A percentile compares a stretch with the other conserved stretches of the same genome.
phyloP scores from a whole-genome alignment of 2,113 vertebrate species.

The Patagioenas fasciata region DNA sequence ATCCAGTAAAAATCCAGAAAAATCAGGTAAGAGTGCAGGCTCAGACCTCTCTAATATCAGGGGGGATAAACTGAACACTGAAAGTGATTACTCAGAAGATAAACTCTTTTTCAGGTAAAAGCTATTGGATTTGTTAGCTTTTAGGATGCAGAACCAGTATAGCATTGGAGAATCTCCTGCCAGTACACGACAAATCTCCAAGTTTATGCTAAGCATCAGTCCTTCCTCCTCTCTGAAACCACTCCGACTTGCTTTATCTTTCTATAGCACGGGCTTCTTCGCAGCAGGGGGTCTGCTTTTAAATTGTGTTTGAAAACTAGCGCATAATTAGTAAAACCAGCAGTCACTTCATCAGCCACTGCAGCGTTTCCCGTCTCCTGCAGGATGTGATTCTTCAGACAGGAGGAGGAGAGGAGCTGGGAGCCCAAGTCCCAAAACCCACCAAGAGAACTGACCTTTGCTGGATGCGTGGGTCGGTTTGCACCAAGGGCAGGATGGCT shows the following conservation, averaged over 20 bases:
- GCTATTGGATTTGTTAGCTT: slow-evolving; percentile 3
- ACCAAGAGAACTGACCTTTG: slow-evolving; percentile 82
- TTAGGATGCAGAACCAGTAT: background rate
- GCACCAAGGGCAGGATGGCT: slow-evolving; percentile 93
- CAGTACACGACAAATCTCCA: background rate
- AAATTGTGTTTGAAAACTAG: background rate
- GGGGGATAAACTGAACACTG: slow-evolving; percentile 13
- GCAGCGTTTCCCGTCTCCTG: background rate
- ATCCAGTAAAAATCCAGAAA: background rate
- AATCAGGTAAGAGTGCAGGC: background rate
- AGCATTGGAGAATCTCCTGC: background rate
- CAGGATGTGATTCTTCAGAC: accelerated
- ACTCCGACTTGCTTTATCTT: slow-evolving; percentile 11
- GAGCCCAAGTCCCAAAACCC: background rate
- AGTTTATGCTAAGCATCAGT: background rate
- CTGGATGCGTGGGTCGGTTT: slow-evolving; percentile 86
- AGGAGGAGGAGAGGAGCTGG: background rate
- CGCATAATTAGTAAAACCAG: background rate
- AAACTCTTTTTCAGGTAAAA: slow-evolving; percentile 20
- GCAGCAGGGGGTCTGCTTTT: background rate
- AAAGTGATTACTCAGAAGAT: slow-evolving; percentile 25
- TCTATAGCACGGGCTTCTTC: background rate
- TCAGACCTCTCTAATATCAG: background rate
- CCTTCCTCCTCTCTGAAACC: background rate
- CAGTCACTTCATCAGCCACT: background rate